Percentiles rank a stretch among this genome's conserved stretches.
phyloP scores from a whole-genome alignment of 2,888 invertebrate species.

The Parnassius mnemosyne region DNA sequence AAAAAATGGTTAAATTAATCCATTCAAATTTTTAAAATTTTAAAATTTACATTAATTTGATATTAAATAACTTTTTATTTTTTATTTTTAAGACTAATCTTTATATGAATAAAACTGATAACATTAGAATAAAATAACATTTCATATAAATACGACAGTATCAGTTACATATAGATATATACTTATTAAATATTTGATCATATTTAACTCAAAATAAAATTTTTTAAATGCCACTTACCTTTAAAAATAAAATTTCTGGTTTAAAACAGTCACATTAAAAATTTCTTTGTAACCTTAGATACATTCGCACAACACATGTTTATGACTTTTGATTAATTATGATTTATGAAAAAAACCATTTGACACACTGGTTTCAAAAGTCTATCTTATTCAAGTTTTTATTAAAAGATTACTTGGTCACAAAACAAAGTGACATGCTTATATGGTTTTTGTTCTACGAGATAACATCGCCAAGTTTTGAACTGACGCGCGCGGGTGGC shows the following conservation, averaged over 20 bases:
- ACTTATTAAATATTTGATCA: too few species aligned
- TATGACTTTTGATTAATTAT: background rate
- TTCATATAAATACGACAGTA: too few species aligned
- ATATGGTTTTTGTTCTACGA: constrained; percentile 5
- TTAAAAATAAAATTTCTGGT: background rate
- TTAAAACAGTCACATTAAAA: background rate
- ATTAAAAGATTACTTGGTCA: background rate
- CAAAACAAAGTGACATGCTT: background rate
- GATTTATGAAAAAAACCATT: background rate
- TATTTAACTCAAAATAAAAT: background rate
- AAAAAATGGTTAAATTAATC: too few species aligned
- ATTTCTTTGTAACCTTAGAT: background rate
- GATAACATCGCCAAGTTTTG: background rate
- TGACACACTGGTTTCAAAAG: background rate
- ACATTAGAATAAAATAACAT: too few species aligned
- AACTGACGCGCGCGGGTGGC: background rate
- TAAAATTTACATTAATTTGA: too few species aligned
- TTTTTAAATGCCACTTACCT: background rate
- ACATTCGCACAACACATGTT: background rate
- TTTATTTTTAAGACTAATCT: too few species aligned
- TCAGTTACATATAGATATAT: too few species aligned
- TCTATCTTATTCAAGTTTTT: background rate
- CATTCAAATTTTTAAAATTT: too few species aligned
- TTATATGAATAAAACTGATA: too few species aligned
- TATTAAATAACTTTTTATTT: too few species aligned